phyloP scores from a whole-genome alignment of 2,888 invertebrate species.

The Ophioninae sp. region DNA sequence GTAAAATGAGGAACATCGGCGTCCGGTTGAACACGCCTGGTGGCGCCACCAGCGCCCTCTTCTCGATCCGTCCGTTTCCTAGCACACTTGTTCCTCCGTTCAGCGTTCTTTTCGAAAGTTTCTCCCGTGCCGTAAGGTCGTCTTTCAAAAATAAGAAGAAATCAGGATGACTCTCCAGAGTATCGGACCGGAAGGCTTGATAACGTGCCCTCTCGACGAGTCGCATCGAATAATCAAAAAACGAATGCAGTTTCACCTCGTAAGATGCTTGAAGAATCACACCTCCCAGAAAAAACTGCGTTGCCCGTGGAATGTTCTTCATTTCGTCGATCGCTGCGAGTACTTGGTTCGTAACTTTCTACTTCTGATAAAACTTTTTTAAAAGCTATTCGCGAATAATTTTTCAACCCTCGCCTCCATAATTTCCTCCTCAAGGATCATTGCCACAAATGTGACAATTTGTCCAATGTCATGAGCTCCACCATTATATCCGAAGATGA shows the following conservation, averaged over 20 bases:
- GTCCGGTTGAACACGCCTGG: neutral
- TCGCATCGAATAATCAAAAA: constrained; percentile 67
- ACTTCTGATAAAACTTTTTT: neutral
- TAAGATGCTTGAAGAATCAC: constrained; percentile 67
- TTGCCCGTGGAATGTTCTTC: constrained; percentile 70
- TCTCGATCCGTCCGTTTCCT: neutral
- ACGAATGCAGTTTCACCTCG: constrained; percentile 69
- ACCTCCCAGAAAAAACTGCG: constrained; percentile 55
- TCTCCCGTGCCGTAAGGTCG: neutral
- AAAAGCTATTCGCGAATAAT: neutral
- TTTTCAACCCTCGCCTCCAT: neutral
- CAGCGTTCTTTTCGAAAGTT: neutral
- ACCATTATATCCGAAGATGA: neutral
- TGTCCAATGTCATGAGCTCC: constrained; percentile 17
- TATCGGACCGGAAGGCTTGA: constrained; percentile 56
- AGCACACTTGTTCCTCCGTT: neutral
- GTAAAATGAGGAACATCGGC: neutral
- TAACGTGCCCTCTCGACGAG: constrained; percentile 70
- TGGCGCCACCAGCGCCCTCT: neutral
- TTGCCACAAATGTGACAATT: constrained; percentile 44
- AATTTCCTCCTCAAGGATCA: constrained; percentile 35
- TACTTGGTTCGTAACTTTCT: constrained; percentile 61
- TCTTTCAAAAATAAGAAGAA: neutral
- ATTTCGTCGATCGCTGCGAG: constrained; percentile 65
- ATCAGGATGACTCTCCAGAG: neutral